phyloP scores from a whole-genome alignment of 2,888 invertebrate species.

The Sepiola atlantica region DNA sequence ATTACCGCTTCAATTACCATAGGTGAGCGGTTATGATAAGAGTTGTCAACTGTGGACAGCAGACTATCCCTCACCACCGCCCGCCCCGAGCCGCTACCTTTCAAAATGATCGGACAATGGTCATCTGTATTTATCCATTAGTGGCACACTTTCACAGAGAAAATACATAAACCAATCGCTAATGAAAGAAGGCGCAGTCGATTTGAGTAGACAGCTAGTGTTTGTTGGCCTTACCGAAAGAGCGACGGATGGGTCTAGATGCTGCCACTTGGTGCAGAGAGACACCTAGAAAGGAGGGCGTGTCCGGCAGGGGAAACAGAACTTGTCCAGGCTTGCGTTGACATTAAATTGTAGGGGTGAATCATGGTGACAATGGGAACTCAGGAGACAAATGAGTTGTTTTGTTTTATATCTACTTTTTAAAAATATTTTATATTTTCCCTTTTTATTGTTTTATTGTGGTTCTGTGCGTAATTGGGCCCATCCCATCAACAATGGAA shows the following conservation, averaged over 20 bases:
- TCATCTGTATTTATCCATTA: not conserved
- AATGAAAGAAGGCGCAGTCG: not conserved
- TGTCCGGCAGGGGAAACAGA: not conserved
- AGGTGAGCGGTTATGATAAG: not conserved
- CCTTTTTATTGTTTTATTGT: not conserved
- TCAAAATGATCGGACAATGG: slow-evolving; percentile 32
- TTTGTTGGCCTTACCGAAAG: not conserved
- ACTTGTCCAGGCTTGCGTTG: not conserved
- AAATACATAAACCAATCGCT: not conserved
- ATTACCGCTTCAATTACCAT: not conserved
- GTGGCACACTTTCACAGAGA: not conserved
- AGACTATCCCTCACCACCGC: not conserved
- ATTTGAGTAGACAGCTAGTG: not conserved
- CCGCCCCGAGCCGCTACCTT: not conserved
- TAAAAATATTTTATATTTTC: not conserved
- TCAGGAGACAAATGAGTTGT: not conserved
- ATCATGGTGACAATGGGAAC: not conserved
- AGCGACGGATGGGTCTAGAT: not conserved
- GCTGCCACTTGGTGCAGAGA: not conserved
- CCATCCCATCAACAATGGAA: slow-evolving; percentile 9
- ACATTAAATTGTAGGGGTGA: slow-evolving; percentile 22
- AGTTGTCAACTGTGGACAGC: not conserved
- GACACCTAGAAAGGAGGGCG: not conserved
- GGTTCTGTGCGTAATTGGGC: not conserved
- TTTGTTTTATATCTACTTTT: not conserved